Conservation (phyloP, 2,888 invertebrate species). For the Agrilus mali region DNA sequence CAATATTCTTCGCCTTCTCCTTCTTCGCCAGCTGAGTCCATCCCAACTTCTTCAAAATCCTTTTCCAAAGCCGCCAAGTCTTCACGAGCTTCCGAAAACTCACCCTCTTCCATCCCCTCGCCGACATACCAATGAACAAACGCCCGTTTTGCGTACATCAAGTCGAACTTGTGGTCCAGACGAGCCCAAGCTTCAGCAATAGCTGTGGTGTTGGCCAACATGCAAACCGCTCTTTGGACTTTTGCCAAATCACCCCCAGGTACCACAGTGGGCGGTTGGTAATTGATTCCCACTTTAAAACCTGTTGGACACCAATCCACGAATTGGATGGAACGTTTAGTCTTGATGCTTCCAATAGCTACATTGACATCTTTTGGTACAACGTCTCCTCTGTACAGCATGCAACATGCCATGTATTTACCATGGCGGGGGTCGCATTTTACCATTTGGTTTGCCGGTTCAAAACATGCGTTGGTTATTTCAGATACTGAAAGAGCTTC, state of each 20-base stretch:
- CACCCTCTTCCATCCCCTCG: constrained; percentile 69
- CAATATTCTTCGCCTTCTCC: constrained; percentile 26
- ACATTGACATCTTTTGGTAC: constrained; percentile 40
- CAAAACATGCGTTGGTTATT: constrained; percentile 50
- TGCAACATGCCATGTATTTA: constrained; percentile 46
- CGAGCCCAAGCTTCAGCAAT: constrained; percentile 56
- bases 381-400: constrained; percentile 35
- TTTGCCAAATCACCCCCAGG: constrained; percentile 58
- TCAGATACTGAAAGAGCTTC: constrained; percentile 44
- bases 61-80: constrained; percentile 57
- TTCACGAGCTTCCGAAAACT: constrained; percentile 66
- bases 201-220: constrained; percentile 65
- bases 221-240: constrained; percentile 90
- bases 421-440: constrained; percentile 39
- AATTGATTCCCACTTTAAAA: constrained; percentile 36
- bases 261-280: constrained; percentile 36
- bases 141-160: constrained; percentile 56
- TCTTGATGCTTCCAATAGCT: constrained; percentile 44
- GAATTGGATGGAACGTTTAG: constrained; percentile 36
- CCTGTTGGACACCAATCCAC: constrained; percentile 25
- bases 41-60: constrained; percentile 59
- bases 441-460: constrained; percentile 47
- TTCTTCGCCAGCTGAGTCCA: constrained; percentile 43
- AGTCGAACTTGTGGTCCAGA: constrained; percentile 53
- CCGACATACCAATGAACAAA: constrained; percentile 69